Evolutionary conservation across 2,797 vertebrate genomes (phyloP).

Genomic region (Nothura maculosa): DNA sequence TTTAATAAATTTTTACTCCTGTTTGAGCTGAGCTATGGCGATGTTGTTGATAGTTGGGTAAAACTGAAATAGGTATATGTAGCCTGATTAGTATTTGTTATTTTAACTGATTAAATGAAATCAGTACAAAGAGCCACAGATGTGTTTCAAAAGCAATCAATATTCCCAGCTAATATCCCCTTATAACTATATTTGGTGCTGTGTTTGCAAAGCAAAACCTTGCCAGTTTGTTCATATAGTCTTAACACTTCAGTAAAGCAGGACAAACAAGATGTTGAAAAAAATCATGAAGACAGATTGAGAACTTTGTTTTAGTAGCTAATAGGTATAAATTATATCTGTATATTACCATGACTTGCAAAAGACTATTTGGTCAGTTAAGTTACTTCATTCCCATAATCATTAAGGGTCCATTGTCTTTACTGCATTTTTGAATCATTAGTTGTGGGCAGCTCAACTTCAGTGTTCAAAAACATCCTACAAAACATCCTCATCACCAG

Average conservation of each 20-base stretch:
- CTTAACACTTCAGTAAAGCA: not conserved
- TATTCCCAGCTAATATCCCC: accelerated
- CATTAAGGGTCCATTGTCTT: constrained; percentile 22
- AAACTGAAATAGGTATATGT: not conserved
- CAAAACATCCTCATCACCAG: constrained; percentile 16
- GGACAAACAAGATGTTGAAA: not conserved
- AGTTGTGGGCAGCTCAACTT: not conserved
- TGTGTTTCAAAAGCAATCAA: not conserved
- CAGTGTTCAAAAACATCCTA: constrained; percentile 4
- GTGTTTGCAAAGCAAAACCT: not conserved
- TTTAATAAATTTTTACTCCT: not conserved
- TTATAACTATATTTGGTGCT: not conserved
- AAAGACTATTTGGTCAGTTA: not conserved
- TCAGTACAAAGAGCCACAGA: not conserved
- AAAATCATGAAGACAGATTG: not conserved
- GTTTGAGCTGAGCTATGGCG: not conserved
- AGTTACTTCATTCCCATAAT: constrained; percentile 9
- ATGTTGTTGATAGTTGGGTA: not conserved
- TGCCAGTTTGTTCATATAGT: not conserved
- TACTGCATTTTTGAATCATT: constrained; percentile 15
- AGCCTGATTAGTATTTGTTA: not conserved
- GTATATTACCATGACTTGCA: not conserved
- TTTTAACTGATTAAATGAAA: not conserved
- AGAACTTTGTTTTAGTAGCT: too few species aligned
- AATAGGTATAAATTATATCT: not conserved